These are phyloP conservation scores for Trachurus trachurus DNA, from an alignment of 2,797 vertebrate species.

Conservation along the genomic window DNA sequence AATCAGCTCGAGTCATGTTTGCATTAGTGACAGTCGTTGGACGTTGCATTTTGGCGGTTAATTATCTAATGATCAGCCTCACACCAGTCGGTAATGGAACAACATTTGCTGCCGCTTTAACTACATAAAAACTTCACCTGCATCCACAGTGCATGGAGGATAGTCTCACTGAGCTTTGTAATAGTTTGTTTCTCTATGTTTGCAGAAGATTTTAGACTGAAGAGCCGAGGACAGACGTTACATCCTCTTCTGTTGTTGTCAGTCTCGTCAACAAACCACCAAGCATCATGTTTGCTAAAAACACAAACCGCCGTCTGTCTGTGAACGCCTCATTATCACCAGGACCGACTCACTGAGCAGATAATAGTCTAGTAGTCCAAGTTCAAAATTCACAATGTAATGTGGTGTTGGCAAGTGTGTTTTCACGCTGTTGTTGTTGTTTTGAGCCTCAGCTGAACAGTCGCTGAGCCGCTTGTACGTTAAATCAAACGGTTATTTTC, in stretches of 20 bases:
- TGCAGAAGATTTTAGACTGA: neutral
- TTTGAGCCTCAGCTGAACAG: neutral
- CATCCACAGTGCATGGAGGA: too few species aligned
- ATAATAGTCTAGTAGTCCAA: neutral
- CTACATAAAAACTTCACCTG: too few species aligned
- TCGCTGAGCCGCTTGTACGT: constrained; percentile 28
- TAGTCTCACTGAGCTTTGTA: too few species aligned
- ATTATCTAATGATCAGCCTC: neutral
- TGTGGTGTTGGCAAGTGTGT: neutral
- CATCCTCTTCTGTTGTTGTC: neutral
- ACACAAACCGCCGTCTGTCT: neutral
- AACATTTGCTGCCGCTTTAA: too few species aligned
- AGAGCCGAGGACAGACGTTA: neutral
- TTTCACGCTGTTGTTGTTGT: too few species aligned
- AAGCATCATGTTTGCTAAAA: neutral
- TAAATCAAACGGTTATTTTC: constrained; percentile 25
- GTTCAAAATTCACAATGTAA: neutral
- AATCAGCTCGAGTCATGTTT: too few species aligned
- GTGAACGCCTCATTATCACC: neutral
- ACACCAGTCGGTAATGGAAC: too few species aligned
- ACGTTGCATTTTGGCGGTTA: neutral
- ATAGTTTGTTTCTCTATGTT: too few species aligned
- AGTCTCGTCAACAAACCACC: neutral
- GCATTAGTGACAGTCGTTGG: too few species aligned
- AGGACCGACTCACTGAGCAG: neutral